Evolutionary conservation across 2,113 vertebrate genomes (phyloP), one percentile per base, ranked within the genome.

Genomic region (Hymenochirus boettgeri): DNA sequence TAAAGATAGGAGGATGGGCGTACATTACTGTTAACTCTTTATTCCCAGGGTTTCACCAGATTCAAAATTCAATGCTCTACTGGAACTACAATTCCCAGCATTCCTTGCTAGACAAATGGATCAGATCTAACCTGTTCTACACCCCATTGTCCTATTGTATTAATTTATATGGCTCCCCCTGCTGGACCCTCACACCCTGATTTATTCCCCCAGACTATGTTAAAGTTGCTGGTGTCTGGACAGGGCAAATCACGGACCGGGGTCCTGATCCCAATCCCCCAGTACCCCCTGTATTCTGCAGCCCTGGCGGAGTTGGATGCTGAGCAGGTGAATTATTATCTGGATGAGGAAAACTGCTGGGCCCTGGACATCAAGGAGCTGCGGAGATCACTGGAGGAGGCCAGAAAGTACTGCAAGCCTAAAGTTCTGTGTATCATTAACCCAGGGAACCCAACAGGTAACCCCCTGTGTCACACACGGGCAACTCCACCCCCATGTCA

Each of bases 261-360:
- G 0, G 84, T 94, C 33, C 85, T 96, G 83, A 91, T 97, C 73
- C 88, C 94, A 18, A 92, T 95, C 71, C 93, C 94, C 1, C 94
- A 97, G 85, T 97, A 96, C 75, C 94, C 94, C 0, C 88, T 97
- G 8, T 96, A 97, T 77, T 97, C 94, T 0, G 94, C 94, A 0
- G 85, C 89, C 0, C 62, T 97, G 69, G 83, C 92, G 0, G 93
- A 97, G 63, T 84, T 96, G 48, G 70, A 69, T 0, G 90, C 89
- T 0, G 85, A 88, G 54, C 93, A 96, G 76, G 75, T 97, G 70
- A 82, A 85, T 73, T 97, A 97, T 73, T 94, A 88, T 80, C 83
- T 97, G 70, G 90, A 92, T 0, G 94, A 97, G 74, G 91, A 92
- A 0, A 77, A 74, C 1, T 80, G 80, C 75, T 97, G 94, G 94